Base-by-base conservation (phyloP, 2,888 invertebrate species). In the Drosophila barbarae region DNA sequence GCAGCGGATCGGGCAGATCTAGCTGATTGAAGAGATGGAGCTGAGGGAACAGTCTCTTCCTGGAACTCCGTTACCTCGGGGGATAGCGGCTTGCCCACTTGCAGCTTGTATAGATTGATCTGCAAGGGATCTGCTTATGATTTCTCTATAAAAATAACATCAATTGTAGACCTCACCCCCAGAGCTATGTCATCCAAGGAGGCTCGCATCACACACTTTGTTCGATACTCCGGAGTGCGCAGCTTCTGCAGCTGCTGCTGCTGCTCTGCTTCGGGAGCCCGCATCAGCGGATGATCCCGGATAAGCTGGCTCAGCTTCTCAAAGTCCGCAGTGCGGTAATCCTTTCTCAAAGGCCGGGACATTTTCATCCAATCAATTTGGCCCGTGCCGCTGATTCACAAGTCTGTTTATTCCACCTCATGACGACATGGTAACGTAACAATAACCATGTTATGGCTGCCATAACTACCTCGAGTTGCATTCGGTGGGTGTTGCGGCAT, bases 121-220 rank as follows among this genome's bases (percentile, higher is more conserved):
- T 81, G 39, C 0, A 36, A 34, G 8, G 21, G 0, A 38, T 36
- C 7, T 36, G 4, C 9, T 23, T 26, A 9, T n/a, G 5, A n/a
- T 1, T 1, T n/a, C 9, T 26, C 26, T 3, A 2, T 3, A 30
- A 10, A 42, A 42, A 26, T 26, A 1, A n/a, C 2, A n/a, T n/a
- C 0, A 9, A 5, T 2, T 5, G 1, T 3, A 10, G 3, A n/a
- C 7, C 82, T 65, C 15, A 83, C 85, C 13, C 85, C 83, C 47
- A 68, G 23, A 0, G 85, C 85, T 10, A 83, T 83, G 51, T 83
- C 82, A 34, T 84, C 83, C 18, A 83, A 35, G 1, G 82, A 83
- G 21, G 82, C 82, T 10, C 83, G 60, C 81, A 83, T 84, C 9
- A 85, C 83, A 38, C 82, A 85, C 13, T 85, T 84, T 8, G 68